These are phyloP conservation scores for Berghia stephanieae DNA, from an alignment of 1,140 invertebrate genomes.

Conservation along the genomic window DNA sequence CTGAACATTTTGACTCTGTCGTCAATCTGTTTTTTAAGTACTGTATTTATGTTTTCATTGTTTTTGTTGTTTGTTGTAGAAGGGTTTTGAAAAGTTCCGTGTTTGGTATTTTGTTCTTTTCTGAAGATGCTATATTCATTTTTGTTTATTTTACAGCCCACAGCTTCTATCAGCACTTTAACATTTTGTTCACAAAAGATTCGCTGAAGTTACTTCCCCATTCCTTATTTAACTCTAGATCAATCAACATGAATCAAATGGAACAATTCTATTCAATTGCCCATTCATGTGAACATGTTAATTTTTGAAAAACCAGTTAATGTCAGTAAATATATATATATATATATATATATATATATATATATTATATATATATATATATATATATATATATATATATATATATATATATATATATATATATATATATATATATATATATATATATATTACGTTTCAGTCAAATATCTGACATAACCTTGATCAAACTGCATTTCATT, in stretches of 20 bases:
- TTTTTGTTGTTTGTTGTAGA: no score
- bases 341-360: not conserved
- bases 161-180: no score
- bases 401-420: not conserved
- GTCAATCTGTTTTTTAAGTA: no score
- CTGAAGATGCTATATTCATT: no score
- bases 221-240: no score
- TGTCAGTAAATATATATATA: not conserved
- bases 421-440: conserved; percentile 3
- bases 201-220: no score
- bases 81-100: no score
- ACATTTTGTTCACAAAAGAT: no score
- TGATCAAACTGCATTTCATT: not conserved
- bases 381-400: not conserved
- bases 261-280: not conserved
- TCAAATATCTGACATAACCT: not conserved
- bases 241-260: not conserved
- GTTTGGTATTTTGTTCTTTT: no score
- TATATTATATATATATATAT: conserved; percentile 20
- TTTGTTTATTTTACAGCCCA: no score
- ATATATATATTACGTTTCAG: not conserved
- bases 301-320: conserved; percentile 12
- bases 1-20: no score
- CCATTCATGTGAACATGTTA: conserved; percentile 20
- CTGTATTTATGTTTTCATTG: no score